Evolutionary conservation across 2,888 invertebrate genomes (phyloP).

Genomic region (Erebia ligea): DNA sequence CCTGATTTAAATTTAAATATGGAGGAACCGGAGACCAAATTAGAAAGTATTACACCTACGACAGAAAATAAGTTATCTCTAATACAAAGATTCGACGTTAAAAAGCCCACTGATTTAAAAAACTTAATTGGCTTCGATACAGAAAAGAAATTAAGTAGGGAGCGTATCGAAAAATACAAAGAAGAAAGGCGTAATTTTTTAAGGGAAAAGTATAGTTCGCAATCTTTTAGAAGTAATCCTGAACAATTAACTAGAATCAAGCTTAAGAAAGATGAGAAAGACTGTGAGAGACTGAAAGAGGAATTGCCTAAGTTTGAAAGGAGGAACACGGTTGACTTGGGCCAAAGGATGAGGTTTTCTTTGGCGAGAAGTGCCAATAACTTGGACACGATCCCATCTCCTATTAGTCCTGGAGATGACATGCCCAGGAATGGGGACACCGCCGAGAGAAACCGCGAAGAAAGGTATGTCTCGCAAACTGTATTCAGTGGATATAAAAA

Average conservation of each 20-base stretch:
- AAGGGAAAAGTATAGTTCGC: slow-evolving; percentile 93
- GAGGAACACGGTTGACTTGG: slow-evolving; percentile 75
- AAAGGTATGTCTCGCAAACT: slow-evolving; percentile 38
- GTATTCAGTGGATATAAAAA: slow-evolving; percentile 2
- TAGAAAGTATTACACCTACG: slow-evolving; percentile 80
- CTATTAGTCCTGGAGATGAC: slow-evolving; percentile 42
- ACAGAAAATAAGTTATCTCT: slow-evolving; percentile 85
- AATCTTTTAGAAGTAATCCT: slow-evolving; percentile 88
- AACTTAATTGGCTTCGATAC: slow-evolving; percentile 69
- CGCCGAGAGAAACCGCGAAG: slow-evolving; percentile 31
- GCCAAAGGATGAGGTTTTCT: slow-evolving; percentile 72
- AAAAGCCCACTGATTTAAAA: slow-evolving; percentile 61
- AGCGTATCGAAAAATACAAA: slow-evolving; percentile 95
- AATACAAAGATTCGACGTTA: slow-evolving; percentile 77
- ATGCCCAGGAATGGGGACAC: slow-evolving; percentile 32
- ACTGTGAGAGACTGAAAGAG: slow-evolving; percentile 56
- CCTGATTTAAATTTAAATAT: slow-evolving; percentile 74
- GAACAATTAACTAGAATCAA: slow-evolving; percentile 75
- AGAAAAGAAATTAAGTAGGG: slow-evolving; percentile 87
- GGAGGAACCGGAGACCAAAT: slow-evolving; percentile 55
- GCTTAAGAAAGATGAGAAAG: slow-evolving; percentile 62
- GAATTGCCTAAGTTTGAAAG: slow-evolving; percentile 72
- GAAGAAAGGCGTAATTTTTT: slow-evolving; percentile 93
- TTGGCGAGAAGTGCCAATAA: slow-evolving; percentile 70
- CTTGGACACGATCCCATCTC: slow-evolving; percentile 67